Conservation (phyloP, 2,797 vertebrate species). For the Crenichthys baileyi region DNA sequence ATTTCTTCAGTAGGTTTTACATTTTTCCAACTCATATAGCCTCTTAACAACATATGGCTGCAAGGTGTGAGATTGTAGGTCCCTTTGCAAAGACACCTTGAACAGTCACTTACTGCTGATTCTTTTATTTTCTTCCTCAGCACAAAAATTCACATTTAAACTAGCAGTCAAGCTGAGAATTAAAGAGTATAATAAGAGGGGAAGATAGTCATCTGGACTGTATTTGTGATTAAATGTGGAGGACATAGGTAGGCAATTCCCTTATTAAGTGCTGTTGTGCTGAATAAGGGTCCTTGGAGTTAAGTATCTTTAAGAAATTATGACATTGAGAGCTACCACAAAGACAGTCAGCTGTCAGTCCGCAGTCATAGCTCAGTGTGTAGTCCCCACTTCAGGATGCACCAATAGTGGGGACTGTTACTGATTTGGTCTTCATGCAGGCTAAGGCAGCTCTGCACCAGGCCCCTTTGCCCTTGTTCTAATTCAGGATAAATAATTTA, state of each 20-base stretch:
- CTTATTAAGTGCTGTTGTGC: constrained; percentile 74
- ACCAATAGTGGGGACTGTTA: constrained; percentile 25
- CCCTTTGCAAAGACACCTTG: constrained; percentile 44
- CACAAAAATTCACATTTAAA: constrained; percentile 54
- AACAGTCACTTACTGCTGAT: constrained; percentile 46
- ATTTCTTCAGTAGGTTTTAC: not conserved
- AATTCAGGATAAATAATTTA: constrained; percentile 35
- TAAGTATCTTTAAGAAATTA: constrained; percentile 79
- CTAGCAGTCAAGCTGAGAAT: constrained; percentile 65
- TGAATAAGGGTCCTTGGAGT: constrained; percentile 71
- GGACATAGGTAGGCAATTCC: constrained; percentile 63
- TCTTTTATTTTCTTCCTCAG: constrained; percentile 45
- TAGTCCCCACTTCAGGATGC: constrained; percentile 17
- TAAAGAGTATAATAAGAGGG: constrained; percentile 63
- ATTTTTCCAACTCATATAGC: constrained; percentile 4
- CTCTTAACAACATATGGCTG: not conserved
- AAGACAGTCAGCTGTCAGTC: constrained; percentile 46
- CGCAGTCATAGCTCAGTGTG: constrained; percentile 21
- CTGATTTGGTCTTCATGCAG: constrained; percentile 55
- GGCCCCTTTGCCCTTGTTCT: constrained; percentile 11
- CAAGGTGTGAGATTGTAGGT: constrained; percentile 7
- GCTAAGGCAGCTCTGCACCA: constrained; percentile 34
- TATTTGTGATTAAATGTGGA: constrained; percentile 72
- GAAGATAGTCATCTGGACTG: constrained; percentile 70
- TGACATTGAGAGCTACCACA: constrained; percentile 71